phyloP scores from a whole-genome alignment of 1,140 invertebrate genomes.

The Pseudachorutes palmiensis region DNA sequence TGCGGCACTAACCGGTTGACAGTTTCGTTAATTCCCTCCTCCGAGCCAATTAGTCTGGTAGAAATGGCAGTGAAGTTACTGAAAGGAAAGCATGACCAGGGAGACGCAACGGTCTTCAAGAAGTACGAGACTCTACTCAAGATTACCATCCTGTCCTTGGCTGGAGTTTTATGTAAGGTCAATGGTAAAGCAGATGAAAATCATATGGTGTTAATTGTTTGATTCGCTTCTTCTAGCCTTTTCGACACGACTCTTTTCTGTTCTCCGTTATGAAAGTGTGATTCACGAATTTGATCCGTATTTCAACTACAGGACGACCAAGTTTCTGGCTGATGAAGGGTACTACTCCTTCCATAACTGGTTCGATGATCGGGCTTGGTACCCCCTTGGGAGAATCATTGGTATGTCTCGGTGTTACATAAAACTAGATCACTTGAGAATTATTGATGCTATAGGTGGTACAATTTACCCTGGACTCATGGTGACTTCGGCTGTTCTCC shows the following conservation, averaged over 20 bases:
- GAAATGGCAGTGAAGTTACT: constrained; percentile 33
- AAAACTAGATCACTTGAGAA: neutral
- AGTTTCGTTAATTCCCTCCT: too few species aligned
- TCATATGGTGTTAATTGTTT: constrained; percentile 2
- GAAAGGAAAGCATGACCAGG: constrained; percentile 32
- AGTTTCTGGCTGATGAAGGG: constrained; percentile 87
- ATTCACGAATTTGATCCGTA: constrained; percentile 99
- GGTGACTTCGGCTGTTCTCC: constrained; percentile 89
- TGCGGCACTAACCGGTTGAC: too few species aligned
- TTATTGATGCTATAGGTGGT: constrained; percentile 54
- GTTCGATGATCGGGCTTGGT: constrained; percentile 99
- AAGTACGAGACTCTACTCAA: constrained; percentile 94
- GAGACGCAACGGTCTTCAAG: constrained; percentile 52
- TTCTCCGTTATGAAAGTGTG: constrained; percentile 93
- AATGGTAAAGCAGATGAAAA: constrained; percentile 36
- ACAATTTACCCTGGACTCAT: constrained; percentile 97
- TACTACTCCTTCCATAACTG: constrained; percentile 98
- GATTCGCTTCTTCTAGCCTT: constrained; percentile 65
- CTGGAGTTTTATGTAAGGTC: constrained; percentile 86
- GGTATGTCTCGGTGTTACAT: constrained; percentile 49
- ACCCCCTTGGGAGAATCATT: constrained; percentile 93
- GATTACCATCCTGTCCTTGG: constrained; percentile 78
- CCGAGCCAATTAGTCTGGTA: neutral
- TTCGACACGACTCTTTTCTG: constrained; percentile 87
- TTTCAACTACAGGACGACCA: constrained; percentile 95